phyloP scores from a whole-genome alignment of 2,113 vertebrate species.

The Xenopus laevis region DNA sequence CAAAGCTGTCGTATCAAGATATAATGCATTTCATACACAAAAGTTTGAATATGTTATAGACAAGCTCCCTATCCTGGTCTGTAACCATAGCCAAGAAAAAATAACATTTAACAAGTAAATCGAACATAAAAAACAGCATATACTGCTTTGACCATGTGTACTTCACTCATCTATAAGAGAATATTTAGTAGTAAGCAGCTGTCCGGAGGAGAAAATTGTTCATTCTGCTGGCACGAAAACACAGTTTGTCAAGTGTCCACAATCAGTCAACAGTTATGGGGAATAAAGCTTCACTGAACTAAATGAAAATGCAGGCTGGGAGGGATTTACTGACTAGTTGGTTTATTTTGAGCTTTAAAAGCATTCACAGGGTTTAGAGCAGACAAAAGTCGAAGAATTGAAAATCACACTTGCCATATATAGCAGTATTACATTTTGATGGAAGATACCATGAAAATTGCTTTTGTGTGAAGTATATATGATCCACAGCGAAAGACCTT shows the following conservation, averaged over 20 bases:
- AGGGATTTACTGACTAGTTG: constrained; percentile 7
- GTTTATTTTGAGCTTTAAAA: neutral
- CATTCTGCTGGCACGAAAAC: constrained; percentile 15
- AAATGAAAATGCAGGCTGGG: neutral
- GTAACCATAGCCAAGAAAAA: neutral
- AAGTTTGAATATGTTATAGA: no score
- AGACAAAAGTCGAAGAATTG: neutral
- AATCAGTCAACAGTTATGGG: constrained; percentile 11
- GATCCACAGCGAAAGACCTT: no score
- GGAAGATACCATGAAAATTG: neutral
- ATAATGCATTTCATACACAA: no score
- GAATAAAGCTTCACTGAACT: constrained; percentile 16
- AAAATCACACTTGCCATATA: neutral
- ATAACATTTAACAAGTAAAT: constrained; percentile 20
- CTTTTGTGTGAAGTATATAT: no score
- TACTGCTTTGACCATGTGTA: constrained; percentile 1
- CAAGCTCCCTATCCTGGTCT: no score
- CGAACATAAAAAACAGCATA: neutral
- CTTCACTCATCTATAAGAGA: constrained; percentile 12
- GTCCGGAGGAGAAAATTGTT: constrained; percentile 11
- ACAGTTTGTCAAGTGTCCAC: constrained; percentile 22
- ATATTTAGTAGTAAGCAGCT: neutral
- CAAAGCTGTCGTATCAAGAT: no score
- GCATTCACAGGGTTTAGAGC: neutral
- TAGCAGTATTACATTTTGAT: neutral